Conservation (phyloP, 2,113 vertebrate genomes). For the Bettongia penicillata region DNA sequence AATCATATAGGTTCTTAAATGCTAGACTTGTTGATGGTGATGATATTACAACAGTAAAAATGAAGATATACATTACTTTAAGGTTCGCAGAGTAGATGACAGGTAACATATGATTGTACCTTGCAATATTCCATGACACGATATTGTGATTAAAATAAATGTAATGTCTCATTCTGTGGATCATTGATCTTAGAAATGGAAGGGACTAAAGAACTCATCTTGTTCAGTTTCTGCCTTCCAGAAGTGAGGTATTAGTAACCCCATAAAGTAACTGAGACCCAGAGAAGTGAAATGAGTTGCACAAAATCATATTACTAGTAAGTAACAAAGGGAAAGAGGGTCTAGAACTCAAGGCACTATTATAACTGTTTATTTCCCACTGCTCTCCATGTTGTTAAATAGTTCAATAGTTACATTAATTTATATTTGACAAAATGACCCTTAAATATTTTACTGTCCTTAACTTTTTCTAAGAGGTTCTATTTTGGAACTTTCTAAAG, state of each 20-base stretch:
- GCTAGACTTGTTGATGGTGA: not conserved
- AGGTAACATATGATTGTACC: not conserved
- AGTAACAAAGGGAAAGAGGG: no score
- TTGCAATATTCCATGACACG: not conserved
- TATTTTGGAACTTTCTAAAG: not conserved
- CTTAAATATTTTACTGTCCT: not conserved
- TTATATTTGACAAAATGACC: not conserved
- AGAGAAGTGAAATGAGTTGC: not conserved
- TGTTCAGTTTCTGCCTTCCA: not conserved
- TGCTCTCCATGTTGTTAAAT: not conserved
- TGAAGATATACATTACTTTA: not conserved
- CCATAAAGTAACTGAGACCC: not conserved
- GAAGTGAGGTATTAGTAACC: not conserved
- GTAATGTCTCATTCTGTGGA: not conserved
- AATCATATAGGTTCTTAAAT: not conserved
- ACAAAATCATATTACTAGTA: no score
- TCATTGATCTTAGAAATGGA: not conserved
- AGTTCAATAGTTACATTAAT: not conserved
- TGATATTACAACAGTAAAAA: not conserved
- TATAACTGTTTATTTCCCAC: not conserved
- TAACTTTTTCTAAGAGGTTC: not conserved
- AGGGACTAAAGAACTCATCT: not conserved
- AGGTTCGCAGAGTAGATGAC: not conserved
- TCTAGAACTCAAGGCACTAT: not conserved
- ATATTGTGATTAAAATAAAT: no score